Conservation (phyloP, 2,888 invertebrate species). For the Choreutis nemorana region DNA sequence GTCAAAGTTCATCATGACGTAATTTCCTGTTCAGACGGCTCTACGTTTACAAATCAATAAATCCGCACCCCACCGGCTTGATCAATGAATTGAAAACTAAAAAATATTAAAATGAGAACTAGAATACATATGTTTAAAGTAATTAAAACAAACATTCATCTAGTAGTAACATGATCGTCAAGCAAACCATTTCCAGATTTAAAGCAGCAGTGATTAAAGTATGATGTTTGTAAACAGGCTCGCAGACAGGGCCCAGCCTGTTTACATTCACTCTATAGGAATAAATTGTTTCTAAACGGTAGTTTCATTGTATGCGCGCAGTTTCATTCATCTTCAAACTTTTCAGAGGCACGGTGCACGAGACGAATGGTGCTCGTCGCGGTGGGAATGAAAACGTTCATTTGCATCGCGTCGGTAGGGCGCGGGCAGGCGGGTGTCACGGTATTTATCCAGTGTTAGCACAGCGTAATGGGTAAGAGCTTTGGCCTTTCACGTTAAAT, state of each 20-base stretch:
- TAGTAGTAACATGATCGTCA: too few species aligned
- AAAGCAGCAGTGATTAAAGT: too few species aligned
- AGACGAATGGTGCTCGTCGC: constrained; percentile 34
- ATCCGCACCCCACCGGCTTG: too few species aligned
- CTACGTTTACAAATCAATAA: too few species aligned
- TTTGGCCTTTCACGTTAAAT: constrained; percentile 43
- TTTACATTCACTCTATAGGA: constrained; percentile 41
- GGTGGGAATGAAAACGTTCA: constrained; percentile 46
- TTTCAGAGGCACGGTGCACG: constrained; percentile 49
- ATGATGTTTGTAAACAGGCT: constrained; percentile 2
- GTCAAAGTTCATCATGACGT: constrained; percentile 45
- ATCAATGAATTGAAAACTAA: too few species aligned
- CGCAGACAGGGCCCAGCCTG: constrained; percentile 41
- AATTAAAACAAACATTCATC: too few species aligned
- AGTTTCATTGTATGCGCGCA: constrained; percentile 47
- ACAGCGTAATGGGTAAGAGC: constrained; percentile 46
- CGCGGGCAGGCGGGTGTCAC: constrained; percentile 31
- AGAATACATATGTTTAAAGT: too few species aligned
- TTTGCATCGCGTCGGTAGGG: too few species aligned
- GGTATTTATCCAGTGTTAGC: constrained; percentile 51
- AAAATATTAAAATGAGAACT: too few species aligned
- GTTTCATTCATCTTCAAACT: constrained; percentile 57
- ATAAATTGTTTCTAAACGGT: constrained; percentile 54
- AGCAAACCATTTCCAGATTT: too few species aligned
- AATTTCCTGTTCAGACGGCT: constrained; percentile 53